A percentile compares a stretch with the other conserved stretches of the same genome.
phyloP scores from a whole-genome alignment of 2,113 vertebrate genomes.

The Bostrychus sinensis region DNA sequence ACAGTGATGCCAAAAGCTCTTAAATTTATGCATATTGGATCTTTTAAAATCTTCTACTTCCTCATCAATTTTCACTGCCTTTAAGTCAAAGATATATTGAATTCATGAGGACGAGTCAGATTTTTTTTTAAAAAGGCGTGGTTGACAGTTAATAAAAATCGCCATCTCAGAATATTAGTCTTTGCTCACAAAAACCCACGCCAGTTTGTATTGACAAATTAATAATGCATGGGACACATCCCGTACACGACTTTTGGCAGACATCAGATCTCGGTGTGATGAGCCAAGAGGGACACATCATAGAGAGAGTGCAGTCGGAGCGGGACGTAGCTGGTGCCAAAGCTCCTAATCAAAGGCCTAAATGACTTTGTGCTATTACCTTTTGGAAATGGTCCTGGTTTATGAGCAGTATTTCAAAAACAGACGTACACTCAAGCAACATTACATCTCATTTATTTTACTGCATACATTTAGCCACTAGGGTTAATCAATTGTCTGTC shows the following conservation, averaged over 20 bases:
- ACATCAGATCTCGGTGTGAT: slow-evolving; percentile 51
- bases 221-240: slow-evolving; percentile 66
- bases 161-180: slow-evolving; percentile 14
- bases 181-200: slow-evolving; percentile 14
- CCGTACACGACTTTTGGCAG: slow-evolving; percentile 65
- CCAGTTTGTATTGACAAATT: slow-evolving; percentile 34
- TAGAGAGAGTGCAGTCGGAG: slow-evolving; percentile 51
- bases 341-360: slow-evolving; percentile 51
- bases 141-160: slow-evolving; percentile 13
- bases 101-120: neutral
- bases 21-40: slow-evolving; percentile 6
- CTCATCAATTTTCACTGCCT: slow-evolving; percentile 6
- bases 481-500: neutral
- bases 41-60: neutral
- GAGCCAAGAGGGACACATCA: slow-evolving; percentile 59
- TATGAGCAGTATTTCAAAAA: slow-evolving; percentile 11
- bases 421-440: slow-evolving; percentile 1
- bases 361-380: slow-evolving; percentile 31
- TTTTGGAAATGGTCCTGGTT: slow-evolving; percentile 25
- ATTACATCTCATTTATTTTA: neutral
- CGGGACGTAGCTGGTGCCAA: slow-evolving; percentile 27
- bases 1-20: neutral
- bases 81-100: slow-evolving; percentile 22
- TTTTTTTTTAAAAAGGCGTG: slow-evolving; percentile 8
- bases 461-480: neutral